Conservation (phyloP, 2,888 invertebrate genomes). For the Portevinia maculata region DNA sequence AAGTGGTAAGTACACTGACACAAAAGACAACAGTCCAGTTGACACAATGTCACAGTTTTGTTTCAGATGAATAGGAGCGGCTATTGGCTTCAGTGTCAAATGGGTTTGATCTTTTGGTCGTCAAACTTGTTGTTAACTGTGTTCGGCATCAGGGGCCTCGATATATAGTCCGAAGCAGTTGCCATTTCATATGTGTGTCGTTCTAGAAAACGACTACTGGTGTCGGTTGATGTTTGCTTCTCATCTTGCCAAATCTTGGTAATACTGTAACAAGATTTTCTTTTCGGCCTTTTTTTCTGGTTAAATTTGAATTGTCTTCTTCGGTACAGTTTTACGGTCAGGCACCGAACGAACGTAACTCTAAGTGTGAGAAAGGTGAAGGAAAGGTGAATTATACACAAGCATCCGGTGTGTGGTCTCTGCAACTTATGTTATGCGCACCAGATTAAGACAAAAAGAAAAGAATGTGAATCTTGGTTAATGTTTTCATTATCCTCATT, state of each 20-base stretch:
- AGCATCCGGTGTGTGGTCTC: constrained; percentile 70
- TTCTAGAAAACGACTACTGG: constrained; percentile 11
- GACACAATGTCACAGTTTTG: constrained; percentile 40
- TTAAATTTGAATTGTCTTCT: constrained; percentile 52
- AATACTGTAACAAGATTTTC: constrained; percentile 48
- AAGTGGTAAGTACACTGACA: constrained; percentile 22
- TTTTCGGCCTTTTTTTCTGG: constrained; percentile 37
- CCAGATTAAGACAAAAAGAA: constrained; percentile 19
- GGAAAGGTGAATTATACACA: constrained; percentile 51
- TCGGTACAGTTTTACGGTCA: constrained; percentile 49
- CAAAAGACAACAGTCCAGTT: constrained; percentile 29
- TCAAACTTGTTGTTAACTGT: constrained; percentile 65
- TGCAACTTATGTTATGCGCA: constrained; percentile 26
- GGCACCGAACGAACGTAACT: constrained; percentile 30
- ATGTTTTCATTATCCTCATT: neutral
- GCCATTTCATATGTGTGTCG: constrained; percentile 27
- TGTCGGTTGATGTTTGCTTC: constrained; percentile 44
- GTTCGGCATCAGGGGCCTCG: constrained; percentile 47
- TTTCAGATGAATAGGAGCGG: constrained; percentile 53
- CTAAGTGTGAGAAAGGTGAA: constrained; percentile 70
- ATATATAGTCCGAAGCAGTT: constrained; percentile 42
- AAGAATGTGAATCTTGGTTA: constrained; percentile 2
- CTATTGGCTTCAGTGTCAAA: constrained; percentile 54
- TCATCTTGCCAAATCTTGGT: constrained; percentile 69
- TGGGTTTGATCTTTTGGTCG: constrained; percentile 61